These are phyloP conservation scores for Ptilodon capucinus DNA, from an alignment of 2,888 invertebrate genomes.

Conservation along the genomic window DNA sequence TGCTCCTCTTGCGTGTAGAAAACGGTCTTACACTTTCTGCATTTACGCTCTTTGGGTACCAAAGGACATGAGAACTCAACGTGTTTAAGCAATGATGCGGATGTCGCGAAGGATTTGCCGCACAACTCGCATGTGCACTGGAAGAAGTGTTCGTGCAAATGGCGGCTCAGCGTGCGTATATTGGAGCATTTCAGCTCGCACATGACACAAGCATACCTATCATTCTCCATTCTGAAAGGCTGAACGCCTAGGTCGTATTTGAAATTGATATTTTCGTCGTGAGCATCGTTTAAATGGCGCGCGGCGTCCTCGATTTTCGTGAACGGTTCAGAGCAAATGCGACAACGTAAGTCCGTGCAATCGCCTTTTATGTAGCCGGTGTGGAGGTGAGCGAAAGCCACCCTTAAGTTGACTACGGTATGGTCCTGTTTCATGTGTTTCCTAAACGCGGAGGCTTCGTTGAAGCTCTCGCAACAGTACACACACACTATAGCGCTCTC, in stretches of 20 bases:
- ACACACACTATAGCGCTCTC: slow-evolving; percentile 58
- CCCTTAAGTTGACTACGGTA: slow-evolving; percentile 22
- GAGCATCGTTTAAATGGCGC: slow-evolving; percentile 42
- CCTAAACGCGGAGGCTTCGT: slow-evolving; percentile 40
- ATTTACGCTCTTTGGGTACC: slow-evolving; percentile 40
- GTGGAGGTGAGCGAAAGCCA: slow-evolving; percentile 37
- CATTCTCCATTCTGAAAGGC: slow-evolving; percentile 48
- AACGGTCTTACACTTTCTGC: slow-evolving; percentile 49
- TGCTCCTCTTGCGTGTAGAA: slow-evolving; percentile 49
- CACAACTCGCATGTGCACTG: slow-evolving; percentile 61
- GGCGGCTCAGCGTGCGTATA: slow-evolving; percentile 51
- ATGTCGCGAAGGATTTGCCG: slow-evolving; percentile 55
- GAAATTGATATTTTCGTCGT: slow-evolving; percentile 41
- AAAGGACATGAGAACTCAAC: slow-evolving; percentile 32
- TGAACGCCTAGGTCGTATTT: slow-evolving; percentile 51
- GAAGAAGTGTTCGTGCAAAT: slow-evolving; percentile 55
- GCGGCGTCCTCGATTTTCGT: slow-evolving; percentile 40
- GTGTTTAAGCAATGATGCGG: slow-evolving; percentile 46
- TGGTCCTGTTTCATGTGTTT: slow-evolving; percentile 43
- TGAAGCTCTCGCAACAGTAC: slow-evolving; percentile 55
- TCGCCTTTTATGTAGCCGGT: slow-evolving; percentile 50
- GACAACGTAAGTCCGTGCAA: slow-evolving; percentile 53
- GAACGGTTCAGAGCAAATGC: slow-evolving; percentile 43
- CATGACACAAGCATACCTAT: slow-evolving; percentile 45
- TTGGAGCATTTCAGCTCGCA: slow-evolving; percentile 48